These are phyloP conservation scores for Parotia lawesii DNA, from an alignment of 2,113 vertebrate genomes.

Conservation along the genomic window DNA sequence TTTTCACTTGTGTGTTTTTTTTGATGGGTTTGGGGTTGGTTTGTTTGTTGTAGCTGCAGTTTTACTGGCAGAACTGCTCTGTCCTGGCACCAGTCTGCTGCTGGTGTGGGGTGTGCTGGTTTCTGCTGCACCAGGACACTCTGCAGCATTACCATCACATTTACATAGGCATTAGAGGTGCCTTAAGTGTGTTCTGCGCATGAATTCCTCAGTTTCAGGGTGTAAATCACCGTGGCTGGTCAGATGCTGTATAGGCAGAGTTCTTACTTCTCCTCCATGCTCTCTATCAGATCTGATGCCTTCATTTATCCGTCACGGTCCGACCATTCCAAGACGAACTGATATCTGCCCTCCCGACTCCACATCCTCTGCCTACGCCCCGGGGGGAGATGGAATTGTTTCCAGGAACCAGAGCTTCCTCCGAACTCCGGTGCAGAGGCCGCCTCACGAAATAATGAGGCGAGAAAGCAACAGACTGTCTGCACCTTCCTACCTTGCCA, in stretches of 20 bases:
- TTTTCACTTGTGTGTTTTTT: neutral
- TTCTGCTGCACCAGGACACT: neutral
- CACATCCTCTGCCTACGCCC: conserved; percentile 70
- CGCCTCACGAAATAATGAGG: conserved; percentile 84
- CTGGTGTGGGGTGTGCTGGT: neutral
- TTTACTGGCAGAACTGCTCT: neutral
- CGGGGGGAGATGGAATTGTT: conserved; percentile 75
- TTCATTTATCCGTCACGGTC: conserved; percentile 97
- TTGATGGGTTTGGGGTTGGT: neutral
- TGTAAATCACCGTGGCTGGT: no score
- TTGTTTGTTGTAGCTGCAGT: neutral
- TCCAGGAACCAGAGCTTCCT: conserved; percentile 89
- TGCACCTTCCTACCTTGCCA: conserved; percentile 86
- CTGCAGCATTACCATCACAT: rapidly evolving
- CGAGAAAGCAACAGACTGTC: conserved; percentile 92
- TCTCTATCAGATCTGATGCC: conserved; percentile 89
- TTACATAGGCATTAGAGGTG: no score
- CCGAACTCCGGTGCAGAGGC: conserved; percentile 79
- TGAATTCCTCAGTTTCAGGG: rapidly evolving
- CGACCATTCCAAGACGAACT: conserved; percentile 91
- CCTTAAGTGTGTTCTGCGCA: rapidly evolving
- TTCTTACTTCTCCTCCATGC: neutral
- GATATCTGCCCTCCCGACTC: conserved; percentile 86
- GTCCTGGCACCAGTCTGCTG: neutral
- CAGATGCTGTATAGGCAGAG: rapidly evolving